Base-by-base conservation (phyloP, 1,140 invertebrate species). In the Anoplolepis gracilipes region DNA sequence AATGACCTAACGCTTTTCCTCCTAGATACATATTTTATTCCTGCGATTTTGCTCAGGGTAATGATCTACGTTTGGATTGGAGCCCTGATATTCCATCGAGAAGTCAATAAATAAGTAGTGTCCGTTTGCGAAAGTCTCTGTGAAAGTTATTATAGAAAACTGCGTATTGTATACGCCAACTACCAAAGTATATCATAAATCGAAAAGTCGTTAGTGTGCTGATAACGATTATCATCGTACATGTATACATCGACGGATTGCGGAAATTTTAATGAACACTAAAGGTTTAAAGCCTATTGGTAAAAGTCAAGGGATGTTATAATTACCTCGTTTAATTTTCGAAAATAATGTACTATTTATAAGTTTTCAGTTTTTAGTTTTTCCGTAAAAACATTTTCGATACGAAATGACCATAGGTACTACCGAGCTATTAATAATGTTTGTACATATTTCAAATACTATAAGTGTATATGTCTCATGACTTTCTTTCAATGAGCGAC, bases 241-340 rank as follows among this genome's bases (percentile, higher is more conserved):
- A 85, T 93, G 88, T 92, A 90, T 93, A 91, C 91, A 77, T 89
- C 79, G 87, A 91, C 90, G 87, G 90, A 90, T 88, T 85, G 90
- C 88, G 89, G 78, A 91, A 92, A 90, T 92, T 93, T 93, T 92
- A 93, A 92, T 92, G 92, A 92, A 93, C 85, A 30, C 25, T 81
- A 84, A 86, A 82, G 61, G 79, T 81, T 82, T 30, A 46, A 88
- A 86, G 72, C 75, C 72, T 90, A 88, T 67, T 64, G 88, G 62
- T 88, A 88, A 72, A 86, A 88, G 73, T 79, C 57, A 33, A 79
- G 73, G 72, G n/a, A 90, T 86, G 25, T 90, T 90, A 86, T 86
- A 57, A 90, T 90, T 90, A 89, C 84, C 88, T 90, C 70, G 76
- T 88, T 90, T 85, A 77, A 87, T 72, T 88, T 57, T 84, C 65